Evolutionary conservation across 2,888 invertebrate species (phyloP).

Genomic region (Hemithea aestivaria): DNA sequence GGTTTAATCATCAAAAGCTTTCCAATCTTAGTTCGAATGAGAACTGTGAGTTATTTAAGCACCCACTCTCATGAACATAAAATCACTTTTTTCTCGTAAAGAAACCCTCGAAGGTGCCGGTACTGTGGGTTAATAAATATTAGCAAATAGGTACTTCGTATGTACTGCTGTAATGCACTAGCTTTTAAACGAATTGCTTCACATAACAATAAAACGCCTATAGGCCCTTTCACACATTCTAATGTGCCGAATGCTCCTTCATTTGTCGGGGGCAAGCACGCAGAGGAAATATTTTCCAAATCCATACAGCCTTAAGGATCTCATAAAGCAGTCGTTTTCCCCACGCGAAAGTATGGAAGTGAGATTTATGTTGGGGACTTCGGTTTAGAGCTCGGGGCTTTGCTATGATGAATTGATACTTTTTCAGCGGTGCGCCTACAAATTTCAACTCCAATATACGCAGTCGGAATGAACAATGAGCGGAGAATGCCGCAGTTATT

Average conservation of each 20-base stretch:
- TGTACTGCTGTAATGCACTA: constrained; percentile 67
- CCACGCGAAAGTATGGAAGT: constrained; percentile 78
- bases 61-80: constrained; percentile 44
- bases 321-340: constrained; percentile 78
- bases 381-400: constrained; percentile 72
- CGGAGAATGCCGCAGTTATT: constrained; percentile 63
- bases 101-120: constrained; percentile 45
- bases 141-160: constrained; percentile 72
- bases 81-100: constrained; percentile 48
- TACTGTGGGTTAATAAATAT: constrained; percentile 66
- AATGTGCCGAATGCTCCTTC: constrained; percentile 74
- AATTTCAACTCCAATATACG: constrained; percentile 76
- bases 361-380: constrained; percentile 77
- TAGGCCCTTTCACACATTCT: constrained; percentile 76
- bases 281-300: constrained; percentile 78
- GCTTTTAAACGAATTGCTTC: constrained; percentile 78
- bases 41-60: constrained; percentile 23
- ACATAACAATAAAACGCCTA: constrained; percentile 76
- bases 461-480: constrained; percentile 74
- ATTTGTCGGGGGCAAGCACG: constrained; percentile 76
- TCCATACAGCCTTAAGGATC: constrained; percentile 80
- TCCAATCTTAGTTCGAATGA: constrained; percentile 12
- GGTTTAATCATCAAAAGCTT: constrained; percentile 20
- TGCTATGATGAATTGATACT: constrained; percentile 79
- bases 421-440: constrained; percentile 72